Base-by-base conservation (phyloP, 1,140 invertebrate species). In the Mylabris phalerata region DNA sequence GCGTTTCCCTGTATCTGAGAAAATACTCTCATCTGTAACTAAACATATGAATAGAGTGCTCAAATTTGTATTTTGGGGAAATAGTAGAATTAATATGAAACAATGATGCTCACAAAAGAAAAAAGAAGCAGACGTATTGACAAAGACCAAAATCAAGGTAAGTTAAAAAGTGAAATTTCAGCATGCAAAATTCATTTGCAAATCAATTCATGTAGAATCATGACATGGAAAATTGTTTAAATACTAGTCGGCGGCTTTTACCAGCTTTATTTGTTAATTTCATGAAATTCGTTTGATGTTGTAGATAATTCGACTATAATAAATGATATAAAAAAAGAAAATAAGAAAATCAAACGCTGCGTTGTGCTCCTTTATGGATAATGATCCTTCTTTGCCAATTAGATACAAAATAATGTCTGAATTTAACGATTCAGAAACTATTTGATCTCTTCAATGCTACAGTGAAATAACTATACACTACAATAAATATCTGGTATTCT, bases 21-120 rank as follows among this genome's bases (percentile, higher is more conserved):
- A 72, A 62, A 71, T 67, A 67, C 69, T 73, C 46, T 74, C 73
- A 68, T 73, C 71, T 71, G 73, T 70, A 73, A 73, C 71, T 72
- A 61, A 67, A 66, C 59, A 65, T 48, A 65, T 39, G 64, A 27
- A 63, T 43, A 60, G 42, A 51, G 57, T 57, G 52, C 59, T 61
- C 39, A 47, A 52, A 55, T 50, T 42, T 40, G 52, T 39, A 43
- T 40, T 19, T 19, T 19, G 19, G n/a, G 24, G 39, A 27, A 32
- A 10, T 44, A 54, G 42, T 38, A 32, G 39, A 45, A 44, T 54
- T 11, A 24, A 45, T 5, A 32, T 32, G 7, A 32, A 32, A 32
- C 32, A 32, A 7, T 38, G 25, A 32, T 24, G 11, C 45, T 50
- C 4, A 4, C 24, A n/a, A 32, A 13, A 41, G 10, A 40, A 11